Base-by-base conservation (phyloP, 1,140 invertebrate genomes). In the Tetramorium alpestre region DNA sequence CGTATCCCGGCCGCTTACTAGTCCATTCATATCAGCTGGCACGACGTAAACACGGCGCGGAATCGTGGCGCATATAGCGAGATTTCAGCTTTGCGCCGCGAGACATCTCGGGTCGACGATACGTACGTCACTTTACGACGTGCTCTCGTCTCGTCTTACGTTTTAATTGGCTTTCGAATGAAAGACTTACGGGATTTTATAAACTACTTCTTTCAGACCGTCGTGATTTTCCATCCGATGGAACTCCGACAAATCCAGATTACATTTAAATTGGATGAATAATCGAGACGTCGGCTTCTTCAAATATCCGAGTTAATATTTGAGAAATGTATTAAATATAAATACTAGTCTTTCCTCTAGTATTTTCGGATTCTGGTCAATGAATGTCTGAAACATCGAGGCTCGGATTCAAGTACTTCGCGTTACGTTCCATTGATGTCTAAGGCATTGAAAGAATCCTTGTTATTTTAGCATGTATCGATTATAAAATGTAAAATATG, bases 1-100 rank as follows among this genome's bases (percentile, higher is more conserved):
- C 72, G 76, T 72, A 60, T 44, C 16, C n/a, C 73, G n/a, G 10
- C 41, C 41, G 56, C 56, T 54, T 86, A 56, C 85, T 47, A 56
- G 84, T 75, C 87, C 90, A 88, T 91, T 91, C 90, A 88, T 90
- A 81, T 91, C 90, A 90, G 87, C 76, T 90, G 88, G 72, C 70
- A 54, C 72, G 81, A 84, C 80, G 89, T 90, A 89, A 90, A 87
- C 89, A 84, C 49, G 75, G 41, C 70, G 28, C 70, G 47, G 51
- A 67, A 81, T 75, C 80, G 67, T 44, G 67, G 80, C 51, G 38
- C 77, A 18, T 33, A 3, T 33, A 33, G 18, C 16, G 65, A 75
- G 69, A 84, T 75, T 84, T 13, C 70, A 18, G 44, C 25, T 84
- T n/a, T 72, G 13, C 16, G 18, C 54, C 69, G 54, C n/a, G 69